These are phyloP conservation scores for Anomalospiza imberbis DNA, from an alignment of 2,797 vertebrate species.

Conservation along the genomic window DNA sequence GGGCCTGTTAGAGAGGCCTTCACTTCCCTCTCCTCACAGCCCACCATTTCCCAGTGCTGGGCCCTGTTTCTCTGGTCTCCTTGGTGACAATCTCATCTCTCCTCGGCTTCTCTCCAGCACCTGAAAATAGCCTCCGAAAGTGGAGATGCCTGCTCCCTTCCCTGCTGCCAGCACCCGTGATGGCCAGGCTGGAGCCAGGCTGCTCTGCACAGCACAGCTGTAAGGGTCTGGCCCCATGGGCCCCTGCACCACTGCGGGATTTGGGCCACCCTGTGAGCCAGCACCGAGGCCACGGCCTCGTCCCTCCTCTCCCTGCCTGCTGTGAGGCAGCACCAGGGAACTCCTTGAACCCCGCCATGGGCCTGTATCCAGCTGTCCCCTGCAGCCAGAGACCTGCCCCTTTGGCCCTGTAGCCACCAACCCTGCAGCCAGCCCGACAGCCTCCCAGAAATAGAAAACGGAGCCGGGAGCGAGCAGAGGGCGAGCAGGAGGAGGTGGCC, in stretches of 20 bases:
- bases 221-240: background rate
- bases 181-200: background rate
- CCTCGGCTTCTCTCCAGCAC: constrained; percentile 55
- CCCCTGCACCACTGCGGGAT: accelerated
- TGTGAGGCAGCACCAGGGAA: background rate
- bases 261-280: background rate
- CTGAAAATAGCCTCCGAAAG: constrained; percentile 67
- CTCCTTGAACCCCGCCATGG: accelerated
- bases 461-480: background rate
- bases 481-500: background rate
- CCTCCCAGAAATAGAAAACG: constrained; percentile 3
- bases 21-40: background rate
- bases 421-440: background rate
- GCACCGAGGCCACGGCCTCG: accelerated
- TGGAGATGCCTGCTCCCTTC: constrained; percentile 43
- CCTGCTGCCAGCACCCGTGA: background rate
- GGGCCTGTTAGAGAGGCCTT: background rate
- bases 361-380: background rate
- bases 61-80: constrained; percentile 52
- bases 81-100: constrained; percentile 51
- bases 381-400: background rate
- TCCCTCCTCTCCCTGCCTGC: background rate
- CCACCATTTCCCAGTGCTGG: background rate
- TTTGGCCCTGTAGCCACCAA: background rate
- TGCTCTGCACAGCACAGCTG: background rate